phyloP scores from a whole-genome alignment of 2,113 vertebrate genomes.

The Nycticryphes semicollaris region DNA sequence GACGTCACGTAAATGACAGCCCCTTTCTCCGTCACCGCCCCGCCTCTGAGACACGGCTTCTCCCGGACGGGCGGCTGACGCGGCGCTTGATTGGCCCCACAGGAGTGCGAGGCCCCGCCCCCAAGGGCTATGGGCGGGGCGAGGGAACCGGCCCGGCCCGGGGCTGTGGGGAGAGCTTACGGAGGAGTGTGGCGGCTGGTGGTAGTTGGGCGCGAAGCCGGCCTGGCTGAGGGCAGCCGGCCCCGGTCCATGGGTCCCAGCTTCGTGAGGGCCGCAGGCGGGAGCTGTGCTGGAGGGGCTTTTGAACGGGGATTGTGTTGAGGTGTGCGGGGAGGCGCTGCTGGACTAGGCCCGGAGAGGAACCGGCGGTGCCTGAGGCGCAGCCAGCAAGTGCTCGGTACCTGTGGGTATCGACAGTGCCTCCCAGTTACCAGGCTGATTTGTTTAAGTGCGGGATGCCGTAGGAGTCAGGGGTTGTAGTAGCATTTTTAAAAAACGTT shows the following conservation, averaged over 20 bases:
- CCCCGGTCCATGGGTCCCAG: no score
- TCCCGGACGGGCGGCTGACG: rapidly evolving
- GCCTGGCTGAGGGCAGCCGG: rapidly evolving
- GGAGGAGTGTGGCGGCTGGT: rapidly evolving
- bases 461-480: no score
- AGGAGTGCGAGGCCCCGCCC: rapidly evolving
- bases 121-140: rapidly evolving
- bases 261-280: background rate
- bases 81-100: background rate
- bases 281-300: no score
- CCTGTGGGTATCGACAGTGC: background rate
- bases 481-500: no score
- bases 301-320: background rate
- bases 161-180: rapidly evolving
- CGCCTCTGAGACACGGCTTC: rapidly evolving
- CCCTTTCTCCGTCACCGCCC: background rate
- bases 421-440: rapidly evolving
- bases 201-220: rapidly evolving
- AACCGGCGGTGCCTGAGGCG: background rate
- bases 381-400: no score
- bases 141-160: rapidly evolving
- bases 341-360: no score
- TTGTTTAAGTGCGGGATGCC: rapidly evolving
- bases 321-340: no score
- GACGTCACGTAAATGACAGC: background rate